Base-by-base conservation (phyloP, 2,113 vertebrate genomes). In the Hyla sarda region DNA sequence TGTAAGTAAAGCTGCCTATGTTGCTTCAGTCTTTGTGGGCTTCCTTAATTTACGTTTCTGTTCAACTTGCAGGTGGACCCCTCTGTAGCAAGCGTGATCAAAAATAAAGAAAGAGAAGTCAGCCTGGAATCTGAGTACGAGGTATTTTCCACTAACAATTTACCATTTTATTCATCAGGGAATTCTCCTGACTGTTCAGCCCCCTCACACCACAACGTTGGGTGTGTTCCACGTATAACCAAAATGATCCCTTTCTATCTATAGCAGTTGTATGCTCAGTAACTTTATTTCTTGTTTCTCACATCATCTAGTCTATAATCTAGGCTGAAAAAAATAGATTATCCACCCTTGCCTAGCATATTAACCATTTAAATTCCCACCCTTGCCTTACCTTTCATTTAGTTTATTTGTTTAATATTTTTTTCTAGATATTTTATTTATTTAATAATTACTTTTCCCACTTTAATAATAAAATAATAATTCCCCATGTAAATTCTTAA, bases 41-140 rank as follows among this genome's bases (percentile, higher is more conserved):
- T 14, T 69, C 17, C 1, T 69, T 65, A 3, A 85, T 86, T 82
- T 5, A 21, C 87, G 4, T 88, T 1, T 90, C 73, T 87, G 82
- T 91, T 91, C 90, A 73, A 83, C 88, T 90, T 90, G 65, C 88
- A 96, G 96, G 47, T 96, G 88, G 96, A 96, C 92, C 96, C 96
- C 87, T 90, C 92, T 58, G 92, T 97, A 78, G 94, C 95, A 90
- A 93, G 95, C 89, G 93, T 89, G 89, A 81, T 96, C 62, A 95
- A 93, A 87, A 89, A 89, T 82, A 94, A 91, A 82, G 90, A 92
- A 82, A 48, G 30, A 34, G 52, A 79, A 32, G 85, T 93, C 45
- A 92, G 95, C 0, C 91, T 99, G 92, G 95, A 98, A 89, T 96
- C 96, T 62, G 96, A 99, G 89, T 99, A 97, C 28, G 89, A 96